These are phyloP conservation scores for Corella eumyota DNA, from an alignment of 23 tunicate species.

Conservation along the genomic window DNA sequence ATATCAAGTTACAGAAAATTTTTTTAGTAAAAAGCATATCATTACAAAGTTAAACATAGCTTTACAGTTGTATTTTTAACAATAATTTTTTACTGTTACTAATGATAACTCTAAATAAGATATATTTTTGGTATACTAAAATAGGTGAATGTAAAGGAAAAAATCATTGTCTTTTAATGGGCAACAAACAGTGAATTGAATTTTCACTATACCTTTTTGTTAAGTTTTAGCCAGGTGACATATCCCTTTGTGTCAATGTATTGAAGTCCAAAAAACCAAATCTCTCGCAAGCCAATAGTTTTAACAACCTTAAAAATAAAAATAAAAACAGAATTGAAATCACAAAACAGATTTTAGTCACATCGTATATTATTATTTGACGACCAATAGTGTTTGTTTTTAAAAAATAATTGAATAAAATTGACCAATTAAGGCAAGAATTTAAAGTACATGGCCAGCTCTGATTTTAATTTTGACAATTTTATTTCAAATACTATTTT, in stretches of 20 bases:
- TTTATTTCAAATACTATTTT: no score
- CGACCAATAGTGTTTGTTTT: neutral
- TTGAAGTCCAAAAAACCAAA: conserved; percentile 99
- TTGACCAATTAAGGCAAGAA: conserved; percentile 1
- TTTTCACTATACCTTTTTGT: conserved; percentile 66
- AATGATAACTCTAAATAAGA: no score
- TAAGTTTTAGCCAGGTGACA: conserved; percentile 85
- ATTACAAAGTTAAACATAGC: neutral
- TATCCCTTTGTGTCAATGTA: conserved; percentile 89
- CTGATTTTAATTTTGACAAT: no score
- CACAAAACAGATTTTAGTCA: neutral
- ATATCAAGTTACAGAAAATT: neutral
- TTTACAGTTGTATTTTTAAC: neutral
- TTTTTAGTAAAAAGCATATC: neutral
- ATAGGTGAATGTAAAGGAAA: neutral
- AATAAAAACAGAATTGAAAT: neutral
- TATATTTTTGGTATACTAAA: neutral
- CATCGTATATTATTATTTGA: neutral
- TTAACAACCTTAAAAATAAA: conserved; percentile 50
- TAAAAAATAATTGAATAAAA: conserved; percentile 1
- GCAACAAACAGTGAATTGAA: neutral
- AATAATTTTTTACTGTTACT: neutral
- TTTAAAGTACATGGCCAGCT: no score
- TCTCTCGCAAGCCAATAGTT: conserved; percentile 93
- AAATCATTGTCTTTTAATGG: neutral